Evolutionary conservation across 2,113 vertebrate genomes (phyloP).

Genomic region (Macrotis lagotis): DNA sequence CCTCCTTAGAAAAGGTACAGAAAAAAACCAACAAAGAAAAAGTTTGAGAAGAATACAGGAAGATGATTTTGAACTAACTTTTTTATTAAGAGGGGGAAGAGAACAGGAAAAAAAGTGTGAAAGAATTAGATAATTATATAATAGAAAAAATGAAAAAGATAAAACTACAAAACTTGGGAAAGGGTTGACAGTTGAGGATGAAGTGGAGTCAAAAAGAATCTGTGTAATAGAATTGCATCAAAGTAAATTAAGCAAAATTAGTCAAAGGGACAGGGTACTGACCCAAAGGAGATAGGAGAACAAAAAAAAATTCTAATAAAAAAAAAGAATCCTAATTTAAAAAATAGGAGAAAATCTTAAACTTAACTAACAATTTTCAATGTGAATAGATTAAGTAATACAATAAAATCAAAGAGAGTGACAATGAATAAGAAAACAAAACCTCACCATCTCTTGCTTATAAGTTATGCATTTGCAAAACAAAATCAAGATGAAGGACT

Average conservation of each 20-base stretch:
- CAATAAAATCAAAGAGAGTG: background rate
- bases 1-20: background rate
- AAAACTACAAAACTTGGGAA: background rate
- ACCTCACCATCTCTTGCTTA: background rate
- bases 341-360: background rate
- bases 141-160: background rate
- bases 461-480: background rate
- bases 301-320: background rate
- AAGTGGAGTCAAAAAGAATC: background rate
- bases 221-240: background rate
- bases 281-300: background rate
- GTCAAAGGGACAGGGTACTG: background rate
- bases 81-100: background rate
- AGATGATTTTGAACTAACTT: background rate
- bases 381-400: background rate
- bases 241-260: background rate
- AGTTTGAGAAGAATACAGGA: background rate
- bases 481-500: background rate
- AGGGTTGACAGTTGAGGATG: background rate
- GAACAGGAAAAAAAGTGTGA: background rate
- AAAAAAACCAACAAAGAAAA: background rate
- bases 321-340: background rate
- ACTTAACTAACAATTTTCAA: background rate
- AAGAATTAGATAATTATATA: background rate
- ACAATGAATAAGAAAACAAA: background rate